Evolutionary conservation across 2,888 invertebrate species (phyloP).

Genomic region (Sinotaia quadrata): DNA sequence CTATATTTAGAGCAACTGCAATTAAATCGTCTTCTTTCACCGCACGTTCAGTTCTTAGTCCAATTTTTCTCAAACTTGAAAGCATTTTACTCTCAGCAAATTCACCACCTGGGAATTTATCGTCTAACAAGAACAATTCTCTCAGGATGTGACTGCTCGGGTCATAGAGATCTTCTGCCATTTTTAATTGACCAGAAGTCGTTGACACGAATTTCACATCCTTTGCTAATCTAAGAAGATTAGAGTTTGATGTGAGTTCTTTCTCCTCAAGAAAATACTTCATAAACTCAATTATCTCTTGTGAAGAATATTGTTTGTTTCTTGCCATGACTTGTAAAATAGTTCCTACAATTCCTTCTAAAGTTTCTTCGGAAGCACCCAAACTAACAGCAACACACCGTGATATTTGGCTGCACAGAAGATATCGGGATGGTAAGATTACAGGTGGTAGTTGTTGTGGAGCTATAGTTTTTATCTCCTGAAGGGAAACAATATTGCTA

Average conservation of each 20-base stretch:
- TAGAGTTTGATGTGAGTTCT: neutral
- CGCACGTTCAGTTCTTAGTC: slow-evolving; percentile 43
- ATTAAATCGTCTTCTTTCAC: slow-evolving; percentile 47
- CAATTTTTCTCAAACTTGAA: slow-evolving; percentile 44
- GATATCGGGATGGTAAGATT: neutral
- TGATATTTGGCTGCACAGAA: neutral
- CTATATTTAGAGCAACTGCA: slow-evolving; percentile 30
- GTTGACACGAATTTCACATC: slow-evolving; percentile 21
- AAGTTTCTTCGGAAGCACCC: slow-evolving; percentile 12
- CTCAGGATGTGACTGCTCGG: slow-evolving; percentile 41
- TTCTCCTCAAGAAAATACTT: slow-evolving; percentile 24
- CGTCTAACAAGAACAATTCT: slow-evolving; percentile 45
- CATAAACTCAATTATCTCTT: slow-evolving; percentile 21
- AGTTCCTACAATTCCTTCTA: slow-evolving; percentile 1
- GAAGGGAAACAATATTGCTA: slow-evolving; percentile 11
- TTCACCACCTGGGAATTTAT: slow-evolving; percentile 45
- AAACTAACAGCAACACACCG: slow-evolving; percentile 16
- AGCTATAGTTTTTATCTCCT: slow-evolving; percentile 1
- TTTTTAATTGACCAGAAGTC: slow-evolving; percentile 8
- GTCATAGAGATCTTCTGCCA: slow-evolving; percentile 45
- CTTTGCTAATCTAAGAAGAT: slow-evolving; percentile 3
- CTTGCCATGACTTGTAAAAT: slow-evolving; percentile 12
- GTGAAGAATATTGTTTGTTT: neutral
- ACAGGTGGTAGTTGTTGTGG: slow-evolving; percentile 8
- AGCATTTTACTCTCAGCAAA: slow-evolving; percentile 41